Base-by-base conservation (phyloP, 2,113 vertebrate species). In the Morone chrysops region DNA sequence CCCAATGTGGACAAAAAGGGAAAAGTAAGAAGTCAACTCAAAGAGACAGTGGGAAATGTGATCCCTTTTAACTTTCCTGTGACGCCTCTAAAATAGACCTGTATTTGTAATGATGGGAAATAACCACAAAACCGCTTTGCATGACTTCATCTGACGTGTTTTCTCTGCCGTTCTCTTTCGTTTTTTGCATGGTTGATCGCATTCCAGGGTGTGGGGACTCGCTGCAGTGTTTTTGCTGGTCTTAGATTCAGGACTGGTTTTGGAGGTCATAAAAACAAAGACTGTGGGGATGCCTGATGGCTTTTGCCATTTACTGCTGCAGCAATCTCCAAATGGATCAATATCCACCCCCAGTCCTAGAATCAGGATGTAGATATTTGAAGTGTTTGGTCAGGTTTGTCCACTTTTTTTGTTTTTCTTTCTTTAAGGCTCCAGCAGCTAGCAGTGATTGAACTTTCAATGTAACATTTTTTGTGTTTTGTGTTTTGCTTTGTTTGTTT, bases 321-420 rank as follows among this genome's bases (percentile, higher is more conserved):
- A 83, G 67, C 47, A 73, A 51, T 66, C 59, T 80, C 75, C 75
- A 63, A 73, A 69, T 54, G 65, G 73, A 83, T 87, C 68, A 63
- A 78, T 51, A 70, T 84, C 81, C 77, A 63, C n/a, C 67, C 40
- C 77, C 43, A 69, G 79, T 90, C 88, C 80, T 75, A 51, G 73
- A 90, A 75, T 90, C 88, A 86, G 84, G 89, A 90, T 91, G 90
- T 93, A 93, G 90, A 93, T 92, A 93, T 89, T 86, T 91, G 41
- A 90, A 90, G 75, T 86, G 67, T 85, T 77, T 86, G 88, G 80
- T 86, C 81, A 81, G 59, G 77, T 79, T 71, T 80, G 70, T 85
- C 62, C 75, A 79, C 79, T 66, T 72, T 87, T 4, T 79, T 84
- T 79, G 6, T 25, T 79, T 78, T 54, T 78, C 57, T 75, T 79